A percentile compares a stretch with the other conserved stretches of the same genome.
Evolutionary conservation across 2,113 vertebrate genomes (phyloP).

Genomic region (Daboia siamensis): DNA sequence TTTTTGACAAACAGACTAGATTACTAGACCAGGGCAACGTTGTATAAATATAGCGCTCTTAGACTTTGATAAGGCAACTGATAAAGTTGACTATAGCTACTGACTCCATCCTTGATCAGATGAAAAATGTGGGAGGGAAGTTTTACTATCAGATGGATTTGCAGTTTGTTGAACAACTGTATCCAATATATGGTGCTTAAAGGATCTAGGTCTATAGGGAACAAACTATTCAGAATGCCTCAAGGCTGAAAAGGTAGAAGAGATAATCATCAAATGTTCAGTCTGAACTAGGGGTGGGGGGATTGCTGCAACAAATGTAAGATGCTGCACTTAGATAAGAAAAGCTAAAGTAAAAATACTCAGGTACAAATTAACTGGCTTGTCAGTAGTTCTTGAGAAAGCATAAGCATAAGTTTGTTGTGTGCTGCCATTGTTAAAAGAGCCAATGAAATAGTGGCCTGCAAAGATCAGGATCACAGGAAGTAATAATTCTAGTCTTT

Average conservation of each 20-base stretch:
- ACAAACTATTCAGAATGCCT: not conserved
- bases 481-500: not conserved
- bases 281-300: not conserved
- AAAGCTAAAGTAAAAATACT: not conserved
- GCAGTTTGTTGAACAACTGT: not conserved
- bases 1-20: not conserved
- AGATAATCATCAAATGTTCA: not conserved
- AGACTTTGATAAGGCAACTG: not conserved
- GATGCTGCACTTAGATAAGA: not conserved
- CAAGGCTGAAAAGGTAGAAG: not conserved
- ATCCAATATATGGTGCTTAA: not conserved
- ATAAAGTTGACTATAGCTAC: not conserved
- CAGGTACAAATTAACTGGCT: not conserved
- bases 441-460: not conserved
- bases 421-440: not conserved
- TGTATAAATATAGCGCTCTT: not conserved
- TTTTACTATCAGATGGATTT: not conserved
- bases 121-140: not conserved
- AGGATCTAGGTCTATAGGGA: not conserved
- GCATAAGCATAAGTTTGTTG: not conserved
- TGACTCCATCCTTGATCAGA: not conserved
- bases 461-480: not conserved
- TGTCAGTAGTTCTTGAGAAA: not conserved
- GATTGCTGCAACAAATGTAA: not conserved
- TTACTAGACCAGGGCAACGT: not conserved